Conservation (phyloP, 2,888 invertebrate genomes). For the Lasius platythorax region DNA sequence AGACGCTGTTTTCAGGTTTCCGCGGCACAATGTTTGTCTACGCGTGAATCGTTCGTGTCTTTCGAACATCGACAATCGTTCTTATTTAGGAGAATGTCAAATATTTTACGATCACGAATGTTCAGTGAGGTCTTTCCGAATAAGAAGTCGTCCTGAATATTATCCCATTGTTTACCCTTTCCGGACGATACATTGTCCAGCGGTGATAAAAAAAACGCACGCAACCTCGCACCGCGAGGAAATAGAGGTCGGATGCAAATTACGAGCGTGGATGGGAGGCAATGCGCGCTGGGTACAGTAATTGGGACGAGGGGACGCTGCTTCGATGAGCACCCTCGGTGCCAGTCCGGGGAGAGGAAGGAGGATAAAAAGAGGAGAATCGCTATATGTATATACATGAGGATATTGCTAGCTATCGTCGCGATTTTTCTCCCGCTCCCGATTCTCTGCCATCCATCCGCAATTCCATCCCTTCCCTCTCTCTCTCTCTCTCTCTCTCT, state of each 20-base stretch:
- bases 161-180: background rate
- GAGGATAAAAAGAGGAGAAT: conserved; percentile 35
- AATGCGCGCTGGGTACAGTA: conserved; percentile 72
- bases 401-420: conserved; percentile 35
- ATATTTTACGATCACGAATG: background rate
- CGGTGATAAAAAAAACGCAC: background rate
- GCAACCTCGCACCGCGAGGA: conserved; percentile 58
- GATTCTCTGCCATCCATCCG: conserved; percentile 6
- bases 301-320: conserved; percentile 75
- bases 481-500: conserved; percentile 20
- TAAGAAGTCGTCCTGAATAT: background rate
- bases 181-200: background rate
- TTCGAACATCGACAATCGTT: background rate
- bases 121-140: background rate
- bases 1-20: background rate
- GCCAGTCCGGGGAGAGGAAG: conserved; percentile 19
- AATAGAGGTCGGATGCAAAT: conserved; percentile 77
- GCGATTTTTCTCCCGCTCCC: conserved; percentile 36
- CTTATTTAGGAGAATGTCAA: background rate
- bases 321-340: conserved; percentile 48
- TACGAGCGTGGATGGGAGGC: conserved; percentile 67
- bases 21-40: background rate
- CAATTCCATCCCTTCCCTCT: conserved; percentile 51
- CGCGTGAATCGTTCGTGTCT: background rate
- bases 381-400: background rate